Base-by-base conservation (phyloP, 1,140 invertebrate species). In the Bombus picipes region DNA sequence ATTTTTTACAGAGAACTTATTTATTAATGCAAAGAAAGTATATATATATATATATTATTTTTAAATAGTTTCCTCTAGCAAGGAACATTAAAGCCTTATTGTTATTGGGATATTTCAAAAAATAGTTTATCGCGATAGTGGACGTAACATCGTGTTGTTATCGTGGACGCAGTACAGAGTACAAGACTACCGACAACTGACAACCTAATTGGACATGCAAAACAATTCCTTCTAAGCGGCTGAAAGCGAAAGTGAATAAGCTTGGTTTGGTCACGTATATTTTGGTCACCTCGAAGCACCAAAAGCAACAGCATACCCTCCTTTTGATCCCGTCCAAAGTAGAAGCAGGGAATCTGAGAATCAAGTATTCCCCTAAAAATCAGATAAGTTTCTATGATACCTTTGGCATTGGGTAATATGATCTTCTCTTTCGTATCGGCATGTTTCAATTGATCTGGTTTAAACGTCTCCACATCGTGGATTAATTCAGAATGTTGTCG, bases 391-490 rank as follows among this genome's bases (percentile, higher is more conserved):
- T 59, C 32, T 47, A 15, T 43, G 91, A 95, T 97, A 97, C 97
- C 97, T 97, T 97, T 94, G 83, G 97, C 97, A 94, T 97, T 97
- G 66, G 97, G 97, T 87, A 98, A 96, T 74, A 98, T 95, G 89
- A 97, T 97, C 96, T 98, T 98, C 95, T 98, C 97, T 91, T 96
- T 95, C 28, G 97, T 98, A 89, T 97, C 96, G 41, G 97, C 97
- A 92, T 97, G 96, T 95, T 97, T 97, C 92, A 98, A 95, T 76
- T 95, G 95, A 79, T 97, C 96, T 81, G 96, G 90, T 92, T 97
- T 96, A 95, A 98, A 98, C 90, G 96, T 96, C 95, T 98, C 97
- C 88, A 98, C 96, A 66, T 96, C 97, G 87, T 97, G 96, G 90
- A 98, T 97, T 59, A 98, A 96, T 85, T 97, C 96, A 89, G 96